Conservation (phyloP, 2,113 vertebrate genomes). For the Penelope pileata region DNA sequence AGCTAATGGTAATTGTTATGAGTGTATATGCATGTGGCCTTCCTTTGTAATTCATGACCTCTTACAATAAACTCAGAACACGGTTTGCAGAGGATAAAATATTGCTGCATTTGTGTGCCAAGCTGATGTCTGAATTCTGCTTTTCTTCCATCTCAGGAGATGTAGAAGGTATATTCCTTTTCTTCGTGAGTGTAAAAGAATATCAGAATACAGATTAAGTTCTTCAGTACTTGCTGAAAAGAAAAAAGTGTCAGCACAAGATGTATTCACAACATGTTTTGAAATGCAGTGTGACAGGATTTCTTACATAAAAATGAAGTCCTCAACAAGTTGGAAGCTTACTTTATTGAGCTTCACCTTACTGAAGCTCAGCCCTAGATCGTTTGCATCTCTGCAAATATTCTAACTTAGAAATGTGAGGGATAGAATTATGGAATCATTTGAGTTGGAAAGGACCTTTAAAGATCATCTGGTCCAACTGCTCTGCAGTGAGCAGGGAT, state of each 20-base stretch:
- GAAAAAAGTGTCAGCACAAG: background rate
- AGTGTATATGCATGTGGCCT: background rate
- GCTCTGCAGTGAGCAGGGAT: no score
- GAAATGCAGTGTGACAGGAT: background rate
- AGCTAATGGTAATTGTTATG: background rate
- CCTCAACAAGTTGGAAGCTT: background rate
- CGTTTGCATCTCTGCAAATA: background rate
- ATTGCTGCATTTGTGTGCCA: background rate
- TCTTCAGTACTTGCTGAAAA: background rate
- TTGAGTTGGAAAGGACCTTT: no score
- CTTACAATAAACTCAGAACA: background rate
- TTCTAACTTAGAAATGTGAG: background rate
- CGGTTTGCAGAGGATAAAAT: background rate
- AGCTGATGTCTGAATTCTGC: background rate
- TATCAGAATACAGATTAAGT: background rate
- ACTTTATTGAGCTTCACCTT: background rate
- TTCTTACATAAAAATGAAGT: background rate
- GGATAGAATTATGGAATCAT: no score
- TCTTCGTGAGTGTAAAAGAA: background rate
- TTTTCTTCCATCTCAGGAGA: background rate
- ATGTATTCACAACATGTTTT: background rate
- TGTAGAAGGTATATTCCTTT: background rate
- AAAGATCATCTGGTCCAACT: no score
- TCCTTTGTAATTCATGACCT: background rate
- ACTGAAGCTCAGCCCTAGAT: background rate